Conservation (phyloP, 1,140 invertebrate genomes). For the Protaetia brevitarsis region DNA sequence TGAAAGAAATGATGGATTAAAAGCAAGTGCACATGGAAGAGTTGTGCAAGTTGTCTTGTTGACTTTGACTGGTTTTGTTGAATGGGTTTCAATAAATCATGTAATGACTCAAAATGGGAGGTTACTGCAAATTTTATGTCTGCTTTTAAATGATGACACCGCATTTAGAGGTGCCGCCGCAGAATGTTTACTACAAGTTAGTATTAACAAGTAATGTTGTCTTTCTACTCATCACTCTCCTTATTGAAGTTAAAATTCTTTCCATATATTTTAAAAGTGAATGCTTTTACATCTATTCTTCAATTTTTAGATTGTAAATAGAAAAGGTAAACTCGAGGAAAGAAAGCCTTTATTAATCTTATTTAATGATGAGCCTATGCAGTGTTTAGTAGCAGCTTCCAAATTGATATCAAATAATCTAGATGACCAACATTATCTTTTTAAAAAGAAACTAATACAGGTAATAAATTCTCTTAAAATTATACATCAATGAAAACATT, state of each 20-base stretch:
- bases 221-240: background rate
- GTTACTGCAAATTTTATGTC: conserved; percentile 76
- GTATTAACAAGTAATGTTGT: conserved; percentile 27
- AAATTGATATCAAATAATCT: conserved; percentile 53
- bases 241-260: conserved; percentile 11
- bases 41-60: conserved; percentile 79
- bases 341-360: conserved; percentile 80
- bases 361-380: conserved; percentile 76
- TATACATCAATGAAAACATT: conserved; percentile 18
- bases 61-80: conserved; percentile 83
- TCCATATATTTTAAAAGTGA: conserved; percentile 23
- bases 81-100: conserved; percentile 85
- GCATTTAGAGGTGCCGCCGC: conserved; percentile 78
- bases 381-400: conserved; percentile 73
- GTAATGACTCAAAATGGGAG: conserved; percentile 82
- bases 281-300: too few relatives aligned
- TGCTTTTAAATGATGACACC: conserved; percentile 74
- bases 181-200: conserved; percentile 75
- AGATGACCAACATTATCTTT: conserved; percentile 76
- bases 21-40: conserved; percentile 67
- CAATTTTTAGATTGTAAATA: conserved; percentile 55
- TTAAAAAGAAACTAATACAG: conserved; percentile 80
- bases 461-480: conserved; percentile 44
- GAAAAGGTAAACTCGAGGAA: conserved; percentile 68
- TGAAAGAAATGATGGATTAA: conserved; percentile 57